These are phyloP conservation scores for Drosophila auraria DNA, from an alignment of 1,140 invertebrate genomes.

Conservation along the genomic window DNA sequence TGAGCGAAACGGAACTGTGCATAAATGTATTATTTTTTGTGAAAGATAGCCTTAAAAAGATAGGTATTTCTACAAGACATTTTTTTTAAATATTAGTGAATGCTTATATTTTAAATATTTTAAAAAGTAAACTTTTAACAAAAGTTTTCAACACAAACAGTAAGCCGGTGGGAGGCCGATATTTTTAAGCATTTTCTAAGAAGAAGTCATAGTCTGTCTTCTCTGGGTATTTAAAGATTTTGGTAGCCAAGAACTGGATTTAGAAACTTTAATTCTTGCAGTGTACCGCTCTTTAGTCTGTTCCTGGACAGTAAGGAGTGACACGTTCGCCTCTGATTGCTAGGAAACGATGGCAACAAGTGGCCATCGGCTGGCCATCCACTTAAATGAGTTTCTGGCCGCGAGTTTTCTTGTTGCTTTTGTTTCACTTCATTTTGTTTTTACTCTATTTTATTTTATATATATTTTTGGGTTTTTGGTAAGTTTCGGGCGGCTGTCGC, in stretches of 20 bases:
- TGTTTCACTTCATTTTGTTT: slow-evolving; percentile 19
- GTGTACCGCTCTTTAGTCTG: slow-evolving; percentile 6
- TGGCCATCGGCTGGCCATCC: slow-evolving; percentile 62
- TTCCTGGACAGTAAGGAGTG: slow-evolving; percentile 55
- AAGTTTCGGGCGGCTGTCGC: slow-evolving; percentile 47
- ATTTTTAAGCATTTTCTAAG: no score
- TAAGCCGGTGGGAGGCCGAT: no score
- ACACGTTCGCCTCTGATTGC: slow-evolving; percentile 76
- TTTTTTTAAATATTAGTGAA: no score
- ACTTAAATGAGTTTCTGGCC: slow-evolving; percentile 64
- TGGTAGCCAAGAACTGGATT: no score
- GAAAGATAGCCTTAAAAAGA: no score
- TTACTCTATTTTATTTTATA: slow-evolving; percentile 11
- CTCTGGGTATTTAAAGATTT: no score
- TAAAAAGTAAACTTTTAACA: no score
- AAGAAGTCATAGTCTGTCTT: no score
- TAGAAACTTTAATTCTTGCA: neutral
- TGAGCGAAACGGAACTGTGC: neutral
- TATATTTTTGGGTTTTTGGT: slow-evolving; percentile 12
- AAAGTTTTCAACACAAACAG: no score
- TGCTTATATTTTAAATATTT: no score
- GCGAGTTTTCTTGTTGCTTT: slow-evolving; percentile 21
- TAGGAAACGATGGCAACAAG: slow-evolving; percentile 77
- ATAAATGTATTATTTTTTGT: neutral
- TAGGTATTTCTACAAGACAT: no score